Evolutionary conservation across 2,113 vertebrate species (phyloP), one percentile per base, ranked within the genome.

Genomic region (Phaethornis superciliosus): DNA sequence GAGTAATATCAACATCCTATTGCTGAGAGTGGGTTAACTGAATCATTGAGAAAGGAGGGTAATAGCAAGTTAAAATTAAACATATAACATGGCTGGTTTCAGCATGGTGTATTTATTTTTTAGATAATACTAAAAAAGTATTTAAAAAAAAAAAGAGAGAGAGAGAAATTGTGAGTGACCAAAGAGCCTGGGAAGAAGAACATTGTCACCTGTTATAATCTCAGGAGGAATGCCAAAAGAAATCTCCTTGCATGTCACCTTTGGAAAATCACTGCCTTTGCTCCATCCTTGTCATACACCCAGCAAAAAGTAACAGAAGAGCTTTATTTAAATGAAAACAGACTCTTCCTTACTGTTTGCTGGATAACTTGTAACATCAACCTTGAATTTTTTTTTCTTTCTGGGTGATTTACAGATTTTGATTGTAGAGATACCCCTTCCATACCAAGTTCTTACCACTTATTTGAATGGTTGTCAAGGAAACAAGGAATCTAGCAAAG

Each of bases 401-500:
- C 44, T 32, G 44, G 23, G 78, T 56, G 63, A 86, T 78, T 92
- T 60, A 77, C 54, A 76, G 23, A 6, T 72, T 93, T 72, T 6
- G 1, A 70, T 78, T 82, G 68, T 30, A 78, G 14, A 92, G 72
- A 87, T 90, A 93, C 59, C 27, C n/a, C 9, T 46, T 27, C 15
- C 22, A 22, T 3, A 89, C 69, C 14, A 88, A 82, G 68, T 62
- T 55, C 46, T 97, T 93, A 69, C 81, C 96, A 93, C 96, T 97
- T 96, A 94, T 90, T 92, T 75, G 88, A 93, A 81, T 91, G 52
- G 96, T 97, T 96, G 96, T 74, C 96, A 97, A 87, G 92, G 97
- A 95, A 97, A 98, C 94, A 65, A 95, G 86, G 88, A 92, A 72
- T 58, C 58, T 64, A 91, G 33, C 35, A 92, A 78, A 80, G 81